Evolutionary conservation across 2,888 invertebrate genomes (phyloP).

Genomic region (Pseudolycoriella hygida): DNA sequence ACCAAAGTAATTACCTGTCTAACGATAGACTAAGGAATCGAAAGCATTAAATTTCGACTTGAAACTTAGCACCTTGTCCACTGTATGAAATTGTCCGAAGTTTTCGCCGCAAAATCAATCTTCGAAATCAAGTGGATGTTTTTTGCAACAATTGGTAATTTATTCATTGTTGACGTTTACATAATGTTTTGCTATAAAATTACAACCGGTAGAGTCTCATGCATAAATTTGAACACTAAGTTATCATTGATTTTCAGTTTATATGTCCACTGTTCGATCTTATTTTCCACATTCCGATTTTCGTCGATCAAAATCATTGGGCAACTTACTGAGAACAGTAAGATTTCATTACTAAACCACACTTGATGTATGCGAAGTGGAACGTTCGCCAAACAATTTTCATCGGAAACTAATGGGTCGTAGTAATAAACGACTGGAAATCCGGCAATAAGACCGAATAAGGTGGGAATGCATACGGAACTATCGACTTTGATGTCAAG

Average conservation of each 20-base stretch:
- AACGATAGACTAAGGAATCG: too few species aligned
- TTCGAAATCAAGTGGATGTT: too few species aligned
- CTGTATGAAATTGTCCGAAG: too few species aligned
- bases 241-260: neutral
- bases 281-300: neutral
- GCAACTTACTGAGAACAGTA: slow-evolving; percentile 13
- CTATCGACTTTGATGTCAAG: neutral
- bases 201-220: neutral
- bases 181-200: slow-evolving; percentile 3
- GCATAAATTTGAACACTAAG: too few species aligned
- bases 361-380: slow-evolving; percentile 9
- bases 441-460: slow-evolving; percentile 19
- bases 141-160: neutral
- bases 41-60: too few species aligned
- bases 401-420: slow-evolving; percentile 2
- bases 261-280: neutral
- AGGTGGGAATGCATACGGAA: slow-evolving; percentile 17
- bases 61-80: too few species aligned
- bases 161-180: neutral
- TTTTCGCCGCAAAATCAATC: too few species aligned
- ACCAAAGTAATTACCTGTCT: too few species aligned
- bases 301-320: slow-evolving; percentile 8
- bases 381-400: slow-evolving; percentile 9
- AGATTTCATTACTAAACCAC: slow-evolving; percentile 1
- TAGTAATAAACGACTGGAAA: slow-evolving; percentile 22